These are phyloP conservation scores for Polia nebulosa DNA, from an alignment of 2,888 invertebrate species.

Conservation along the genomic window DNA sequence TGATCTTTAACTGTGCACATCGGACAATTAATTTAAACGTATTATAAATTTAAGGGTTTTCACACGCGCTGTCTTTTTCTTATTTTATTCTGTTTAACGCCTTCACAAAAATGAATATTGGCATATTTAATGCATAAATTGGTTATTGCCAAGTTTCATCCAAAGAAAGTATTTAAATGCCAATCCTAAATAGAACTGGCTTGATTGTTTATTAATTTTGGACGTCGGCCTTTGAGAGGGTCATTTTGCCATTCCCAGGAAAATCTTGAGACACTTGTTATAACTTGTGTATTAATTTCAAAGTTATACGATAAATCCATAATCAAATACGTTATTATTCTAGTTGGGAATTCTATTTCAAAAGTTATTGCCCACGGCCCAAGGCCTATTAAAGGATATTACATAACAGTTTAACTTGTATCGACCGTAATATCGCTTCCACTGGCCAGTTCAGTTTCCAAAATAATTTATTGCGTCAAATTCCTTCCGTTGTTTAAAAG, in stretches of 20 bases:
- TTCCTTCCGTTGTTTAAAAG: slow-evolving; percentile 28
- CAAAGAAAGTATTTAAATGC: not conserved
- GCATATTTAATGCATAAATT: not conserved
- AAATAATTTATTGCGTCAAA: slow-evolving; percentile 35
- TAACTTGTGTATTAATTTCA: not conserved
- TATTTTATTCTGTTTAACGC: no score
- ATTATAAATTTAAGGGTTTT: not conserved
- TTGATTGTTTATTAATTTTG: not conserved
- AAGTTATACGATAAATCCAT: slow-evolving; percentile 22
- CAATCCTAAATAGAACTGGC: not conserved
- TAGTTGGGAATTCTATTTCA: slow-evolving; percentile 23
- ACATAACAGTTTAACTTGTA: slow-evolving; percentile 34
- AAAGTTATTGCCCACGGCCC: slow-evolving; percentile 35
- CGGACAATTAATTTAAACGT: not conserved
- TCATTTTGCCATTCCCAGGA: not conserved
- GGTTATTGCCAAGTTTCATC: not conserved
- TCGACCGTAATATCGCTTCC: slow-evolving; percentile 22
- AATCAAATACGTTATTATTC: slow-evolving; percentile 12
- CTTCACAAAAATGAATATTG: not conserved
- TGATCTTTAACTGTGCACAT: no score
- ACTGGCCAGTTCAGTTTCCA: slow-evolving; percentile 14
- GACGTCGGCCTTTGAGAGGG: not conserved
- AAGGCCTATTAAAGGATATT: slow-evolving; percentile 14
- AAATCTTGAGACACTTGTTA: not conserved
- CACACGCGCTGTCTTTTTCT: not conserved